Conservation (phyloP, 2,797 vertebrate species). For the Merluccius polli region DNA sequence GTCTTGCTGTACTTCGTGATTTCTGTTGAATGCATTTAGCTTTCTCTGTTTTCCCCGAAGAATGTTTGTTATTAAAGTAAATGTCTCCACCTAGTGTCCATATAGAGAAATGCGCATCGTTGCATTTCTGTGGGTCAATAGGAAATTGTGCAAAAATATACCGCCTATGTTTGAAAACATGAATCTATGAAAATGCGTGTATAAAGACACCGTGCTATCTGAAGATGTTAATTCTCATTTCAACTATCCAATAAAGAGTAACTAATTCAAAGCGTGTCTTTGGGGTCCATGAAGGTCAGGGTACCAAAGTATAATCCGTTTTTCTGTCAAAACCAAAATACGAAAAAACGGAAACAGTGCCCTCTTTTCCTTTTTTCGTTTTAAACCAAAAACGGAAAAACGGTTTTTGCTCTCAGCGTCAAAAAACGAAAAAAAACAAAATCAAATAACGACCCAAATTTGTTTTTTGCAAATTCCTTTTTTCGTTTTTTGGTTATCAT, state of each 20-base stretch:
- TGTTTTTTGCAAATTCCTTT: no score
- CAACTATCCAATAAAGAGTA: not conserved
- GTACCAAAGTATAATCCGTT: no score
- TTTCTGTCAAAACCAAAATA: no score
- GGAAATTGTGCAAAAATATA: not conserved
- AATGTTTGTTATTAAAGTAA: slow-evolving; percentile 6
- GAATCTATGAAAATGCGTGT: not conserved
- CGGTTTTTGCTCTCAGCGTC: no score
- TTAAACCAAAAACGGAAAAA: no score
- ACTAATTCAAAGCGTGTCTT: not conserved
- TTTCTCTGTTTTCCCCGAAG: not conserved
- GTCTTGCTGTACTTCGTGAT: not conserved
- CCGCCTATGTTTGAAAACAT: not conserved
- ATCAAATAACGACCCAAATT: no score
- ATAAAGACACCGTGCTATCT: not conserved
- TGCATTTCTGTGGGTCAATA: not conserved
- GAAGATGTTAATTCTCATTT: not conserved
- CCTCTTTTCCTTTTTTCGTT: no score
- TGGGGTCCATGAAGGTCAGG: no score
- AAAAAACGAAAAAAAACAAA: no score
- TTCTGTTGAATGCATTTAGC: not conserved
- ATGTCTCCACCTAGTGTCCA: slow-evolving; percentile 53
- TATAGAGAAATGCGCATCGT: not conserved
- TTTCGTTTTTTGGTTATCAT: no score
- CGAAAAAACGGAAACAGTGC: no score